phyloP scores from a whole-genome alignment of 2,797 vertebrate species.

The Syndactyla subalaris region DNA sequence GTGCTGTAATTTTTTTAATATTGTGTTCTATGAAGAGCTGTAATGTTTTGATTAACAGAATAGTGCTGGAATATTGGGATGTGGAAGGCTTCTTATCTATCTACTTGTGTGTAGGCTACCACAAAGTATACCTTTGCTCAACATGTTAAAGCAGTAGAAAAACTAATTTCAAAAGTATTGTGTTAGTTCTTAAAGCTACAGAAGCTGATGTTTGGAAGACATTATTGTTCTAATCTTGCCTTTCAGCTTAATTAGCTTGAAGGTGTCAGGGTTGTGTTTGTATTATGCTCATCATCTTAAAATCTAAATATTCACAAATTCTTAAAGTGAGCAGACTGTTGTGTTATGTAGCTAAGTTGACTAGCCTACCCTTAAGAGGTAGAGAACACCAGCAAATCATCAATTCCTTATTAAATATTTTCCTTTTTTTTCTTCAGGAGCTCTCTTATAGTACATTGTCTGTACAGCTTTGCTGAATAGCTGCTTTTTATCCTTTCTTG shows the following conservation, averaged over 20 bases:
- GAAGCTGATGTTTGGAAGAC: neutral
- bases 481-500: constrained; percentile 17
- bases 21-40: neutral
- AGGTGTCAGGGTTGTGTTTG: neutral
- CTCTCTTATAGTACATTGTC: neutral
- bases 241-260: neutral
- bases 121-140: neutral
- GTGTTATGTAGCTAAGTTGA: neutral
- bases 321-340: neutral
- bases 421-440: constrained; percentile 38
- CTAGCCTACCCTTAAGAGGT: neutral
- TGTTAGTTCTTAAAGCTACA: neutral
- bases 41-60: neutral
- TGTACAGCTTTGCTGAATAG: neutral
- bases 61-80: neutral
- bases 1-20: neutral
- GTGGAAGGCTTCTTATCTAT: neutral
- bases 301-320: neutral
- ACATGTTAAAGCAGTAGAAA: neutral
- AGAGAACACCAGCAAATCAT: neutral
- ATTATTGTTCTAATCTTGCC: neutral
- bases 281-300: neutral
- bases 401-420: neutral
- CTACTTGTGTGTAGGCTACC: neutral
- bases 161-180: neutral